Base-by-base conservation (phyloP, 2,888 invertebrate genomes). In the Subacronicta megacephala region DNA sequence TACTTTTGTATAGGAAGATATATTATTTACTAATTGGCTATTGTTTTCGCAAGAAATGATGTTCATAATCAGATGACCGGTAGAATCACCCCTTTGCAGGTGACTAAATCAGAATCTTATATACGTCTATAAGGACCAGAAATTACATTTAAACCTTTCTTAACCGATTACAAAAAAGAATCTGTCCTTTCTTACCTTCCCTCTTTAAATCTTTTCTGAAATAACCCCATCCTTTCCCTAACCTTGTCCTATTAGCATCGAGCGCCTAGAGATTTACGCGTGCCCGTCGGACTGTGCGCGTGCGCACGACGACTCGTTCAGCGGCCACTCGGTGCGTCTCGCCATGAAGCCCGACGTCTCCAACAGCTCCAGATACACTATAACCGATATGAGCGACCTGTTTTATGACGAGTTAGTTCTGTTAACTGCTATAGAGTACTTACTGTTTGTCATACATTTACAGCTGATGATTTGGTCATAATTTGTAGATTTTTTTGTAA, bases 221-320 rank as follows among this genome's bases (percentile, higher is more conserved):
- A 3, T 29, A 29, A 36, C 15, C 47, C 44, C 13, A 43, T 42
- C 51, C 54, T 29, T n/a, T 23, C 49, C 23, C 20, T 17, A 45
- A 9, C 15, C 16, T 37, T 36, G 15, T 38, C 18, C 50, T 46
- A 26, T 42, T 12, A 93, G 92, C 37, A 93, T 92, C 72, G 83
- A 90, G 52, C 88, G 82, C 1, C 68, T 93, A 53, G 88, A 92
- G 77, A 87, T 93, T 67, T 90, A 81, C 77, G 79, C 91, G 36
- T 90, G 90, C 62, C 58, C 80, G 5, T 31, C 85, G 20, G 61
- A 77, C 1, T 50, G 55, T 13, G 18, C 65, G 16, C 37, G 43
- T 58, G 7, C 64, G 74, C 46, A 37, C 43, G 41, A 20, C 7
- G 61, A 41, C 7, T 50, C 76, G 2, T 56, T 79, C 29, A 71